Percentiles rank a stretch among this genome's conserved stretches.
phyloP scores from a whole-genome alignment of 2,888 invertebrate species.

The Clitarchus hookeri region DNA sequence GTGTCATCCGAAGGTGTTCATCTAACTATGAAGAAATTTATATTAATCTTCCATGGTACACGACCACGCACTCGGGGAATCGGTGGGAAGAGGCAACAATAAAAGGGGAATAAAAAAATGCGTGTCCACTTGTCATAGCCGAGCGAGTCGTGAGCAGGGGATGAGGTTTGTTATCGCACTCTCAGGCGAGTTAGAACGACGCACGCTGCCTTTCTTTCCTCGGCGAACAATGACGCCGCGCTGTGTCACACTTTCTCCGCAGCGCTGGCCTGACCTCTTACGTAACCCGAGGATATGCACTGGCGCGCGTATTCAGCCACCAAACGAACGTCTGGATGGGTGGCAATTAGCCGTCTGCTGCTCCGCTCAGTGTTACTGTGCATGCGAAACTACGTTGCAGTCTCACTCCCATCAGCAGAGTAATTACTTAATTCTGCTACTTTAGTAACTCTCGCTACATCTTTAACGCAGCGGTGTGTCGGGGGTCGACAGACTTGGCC shows the following conservation, averaged over 20 bases:
- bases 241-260: not conserved
- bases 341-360: not conserved
- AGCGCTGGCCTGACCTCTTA: not conserved
- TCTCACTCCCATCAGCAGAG: not conserved
- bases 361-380: not conserved
- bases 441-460: not conserved
- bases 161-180: no score
- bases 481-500: not conserved
- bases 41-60: no score
- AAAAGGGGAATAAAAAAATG: no score
- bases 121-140: no score
- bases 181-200: no score
- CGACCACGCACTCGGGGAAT: no score
- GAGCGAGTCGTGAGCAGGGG: no score
- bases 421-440: not conserved
- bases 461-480: not conserved
- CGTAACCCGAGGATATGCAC: not conserved
- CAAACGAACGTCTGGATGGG: not conserved
- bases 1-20: no score
- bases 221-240: not conserved
- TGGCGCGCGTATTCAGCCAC: not conserved
- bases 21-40: no score
- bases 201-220: not conserved
- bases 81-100: no score
- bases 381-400: not conserved